Conservation (phyloP, 1,140 invertebrate species). For the Chionoecetes opilio region DNA sequence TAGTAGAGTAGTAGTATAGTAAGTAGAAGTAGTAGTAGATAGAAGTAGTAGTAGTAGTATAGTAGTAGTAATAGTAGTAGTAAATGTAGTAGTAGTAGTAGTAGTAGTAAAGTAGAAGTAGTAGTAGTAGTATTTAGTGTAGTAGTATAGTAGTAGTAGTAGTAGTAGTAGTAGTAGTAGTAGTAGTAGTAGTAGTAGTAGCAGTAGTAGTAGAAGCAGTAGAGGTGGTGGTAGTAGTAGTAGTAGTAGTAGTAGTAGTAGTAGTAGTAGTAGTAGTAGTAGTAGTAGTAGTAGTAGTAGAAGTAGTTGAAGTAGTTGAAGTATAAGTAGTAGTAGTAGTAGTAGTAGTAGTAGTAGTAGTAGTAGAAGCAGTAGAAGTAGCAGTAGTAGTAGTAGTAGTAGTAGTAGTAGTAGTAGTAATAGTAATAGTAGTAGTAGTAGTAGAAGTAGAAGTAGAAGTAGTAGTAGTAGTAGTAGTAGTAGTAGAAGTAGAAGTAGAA, state of each 20-base stretch:
- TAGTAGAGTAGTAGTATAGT: too few species aligned
- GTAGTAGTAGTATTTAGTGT: too few species aligned
- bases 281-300: conserved; percentile 10
- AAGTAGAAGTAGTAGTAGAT: too few species aligned
- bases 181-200: conserved; percentile 41
- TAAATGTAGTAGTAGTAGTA: too few species aligned
- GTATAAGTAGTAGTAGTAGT: too few species aligned
- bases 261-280: conserved; percentile 41
- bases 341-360: background rate
- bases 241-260: conserved; percentile 31
- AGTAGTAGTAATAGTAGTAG: too few species aligned
- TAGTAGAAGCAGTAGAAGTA: background rate
- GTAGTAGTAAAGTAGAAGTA: too few species aligned
- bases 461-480: conserved; percentile 41
- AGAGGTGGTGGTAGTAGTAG: background rate
- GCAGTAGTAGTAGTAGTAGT: conserved; percentile 13
- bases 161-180: conserved; percentile 33
- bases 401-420: conserved; percentile 3
- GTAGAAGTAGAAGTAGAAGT: background rate
- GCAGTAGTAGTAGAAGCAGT: conserved; percentile 3
- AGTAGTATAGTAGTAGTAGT: too few species aligned
- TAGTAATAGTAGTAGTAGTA: background rate
- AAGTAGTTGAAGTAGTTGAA: background rate
- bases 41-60: too few species aligned
- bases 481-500: conserved; percentile 37